phyloP scores from a whole-genome alignment of 2,888 invertebrate species.

The Dendrolimus houi region DNA sequence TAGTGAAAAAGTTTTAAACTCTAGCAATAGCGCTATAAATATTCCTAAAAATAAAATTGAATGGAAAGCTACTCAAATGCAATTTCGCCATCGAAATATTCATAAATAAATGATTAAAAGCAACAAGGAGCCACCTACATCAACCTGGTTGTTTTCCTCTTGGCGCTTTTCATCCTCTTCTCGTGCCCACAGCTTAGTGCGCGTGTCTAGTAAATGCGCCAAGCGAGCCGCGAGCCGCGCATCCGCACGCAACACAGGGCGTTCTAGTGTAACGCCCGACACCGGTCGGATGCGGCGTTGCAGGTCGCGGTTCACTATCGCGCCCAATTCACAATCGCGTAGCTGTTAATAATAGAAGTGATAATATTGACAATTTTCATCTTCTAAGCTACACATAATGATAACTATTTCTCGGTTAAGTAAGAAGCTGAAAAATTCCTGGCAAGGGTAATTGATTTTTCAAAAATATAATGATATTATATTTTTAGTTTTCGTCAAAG shows the following conservation, averaged over 20 bases:
- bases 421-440: too few species aligned
- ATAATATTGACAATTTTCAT: too few species aligned
- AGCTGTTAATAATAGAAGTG: conserved; percentile 64
- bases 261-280: conserved; percentile 92
- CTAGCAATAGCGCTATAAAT: too few species aligned
- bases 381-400: too few species aligned
- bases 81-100: too few species aligned
- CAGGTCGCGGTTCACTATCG: conserved; percentile 97
- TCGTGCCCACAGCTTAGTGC: conserved; percentile 84
- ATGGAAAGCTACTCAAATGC: too few species aligned
- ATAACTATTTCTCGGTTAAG: too few species aligned
- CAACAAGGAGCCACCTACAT: conserved; percentile 17
- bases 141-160: conserved; percentile 16
- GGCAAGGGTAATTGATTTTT: too few species aligned
- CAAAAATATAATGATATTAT: too few species aligned
- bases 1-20: too few species aligned
- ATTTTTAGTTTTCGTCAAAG: too few species aligned
- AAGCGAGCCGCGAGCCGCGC: conserved; percentile 95
- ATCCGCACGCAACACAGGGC: conserved; percentile 91
- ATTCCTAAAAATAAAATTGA: too few species aligned
- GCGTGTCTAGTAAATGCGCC: conserved; percentile 91
- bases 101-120: not conserved
- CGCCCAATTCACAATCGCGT: conserved; percentile 93
- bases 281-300: conserved; percentile 95
- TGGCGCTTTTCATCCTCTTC: conserved; percentile 1